Evolutionary conservation across 2,113 vertebrate species (phyloP), one percentile per base, ranked within the genome.

Genomic region (Gasterosteus aculeatus): DNA sequence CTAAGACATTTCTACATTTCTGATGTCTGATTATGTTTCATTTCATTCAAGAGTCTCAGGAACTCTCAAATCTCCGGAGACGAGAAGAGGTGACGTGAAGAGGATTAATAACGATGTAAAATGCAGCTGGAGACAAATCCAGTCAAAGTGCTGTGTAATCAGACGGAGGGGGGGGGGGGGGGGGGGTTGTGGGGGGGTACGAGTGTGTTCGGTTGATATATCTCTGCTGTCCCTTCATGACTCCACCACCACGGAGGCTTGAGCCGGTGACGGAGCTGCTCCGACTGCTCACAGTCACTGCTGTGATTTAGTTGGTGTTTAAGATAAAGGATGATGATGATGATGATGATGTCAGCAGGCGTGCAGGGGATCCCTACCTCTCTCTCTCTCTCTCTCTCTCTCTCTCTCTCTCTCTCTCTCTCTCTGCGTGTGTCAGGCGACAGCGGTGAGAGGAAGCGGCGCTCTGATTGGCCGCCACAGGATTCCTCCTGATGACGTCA

Each of bases 381-480:
- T 41, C 46, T 33, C 35, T 38, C 35, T 6, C 35, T 7, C 7
- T 6, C 6, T 38, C 35, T 38, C 35, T 38, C 4, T 7, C 35
- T 38, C 35, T 38, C 35, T 33, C 33, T 33, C 33, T 33, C 33
- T 33, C 33, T 33, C 33, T 33, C 35, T 38, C 35, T 38, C 35
- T 38, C 6, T 38, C 35, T 38, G 1, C 5, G 35, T 5, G 5
- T 38, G 35, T 38, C 5, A 38, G 63, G 41, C 78, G 53, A 64
- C 35, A 8, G 82, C 44, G 1, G 63, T 26, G 19, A 58, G 69
- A 81, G 64, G 61, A 75, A 26, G 19, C 66, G 38, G 69, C 19
- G 47, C 69, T 78, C 42, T 33, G 77, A 90, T 88, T 92, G 87
- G 88, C 77, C 67, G 77, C 42, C 57, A 10, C 39, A 66, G 81